Base-by-base conservation (phyloP, 2,888 invertebrate genomes). In the Dolichomitus sp. region DNA sequence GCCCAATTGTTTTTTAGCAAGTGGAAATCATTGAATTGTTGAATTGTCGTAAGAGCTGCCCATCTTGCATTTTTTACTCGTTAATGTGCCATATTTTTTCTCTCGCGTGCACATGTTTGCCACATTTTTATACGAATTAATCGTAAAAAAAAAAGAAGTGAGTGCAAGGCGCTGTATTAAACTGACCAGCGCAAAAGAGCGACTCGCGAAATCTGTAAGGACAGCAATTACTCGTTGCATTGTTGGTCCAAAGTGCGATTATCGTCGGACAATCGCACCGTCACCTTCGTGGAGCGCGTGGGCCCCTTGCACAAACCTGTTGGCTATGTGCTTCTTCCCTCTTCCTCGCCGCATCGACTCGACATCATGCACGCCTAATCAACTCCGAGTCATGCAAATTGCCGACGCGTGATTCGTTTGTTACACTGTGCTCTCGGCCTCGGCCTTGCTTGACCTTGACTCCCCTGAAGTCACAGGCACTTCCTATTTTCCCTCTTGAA, bases 21-120 rank as follows among this genome's bases (percentile, higher is more conserved):
- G 73, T 57, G 11, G 45, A 68, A 77, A 77, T 19, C 27, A 48
- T 42, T 52, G 45, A 40, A 40, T 68, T 52, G 66, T 23, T 57
- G 17, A 81, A 81, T 68, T 68, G 17, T 70, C 70, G 59, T 76
- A 72, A 75, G 40, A 75, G 48, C 73, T 37, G 50, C 80, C 57
- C 76, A 68, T 80, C 72, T 85, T 83, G 73, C 81, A 83, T 85
- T 85, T 83, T 75, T 61, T 69, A 80, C 70, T 63, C 74, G 77
- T 74, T 59, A 69, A 74, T 48, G 82, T 85, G 85, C 85, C 85
- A 85, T 85, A 85, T 76, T 79, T 76, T 72, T 57, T 52, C 23
- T 40, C 30, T 54, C 52, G 12, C 69, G 81, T 68, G 79, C 81
- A 81, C 72, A 75, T 75, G 72, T 81, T 70, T 63, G 75, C 50